Base-by-base conservation (phyloP, 2,888 invertebrate genomes). In the Lepeophtheirus nordmannii region DNA sequence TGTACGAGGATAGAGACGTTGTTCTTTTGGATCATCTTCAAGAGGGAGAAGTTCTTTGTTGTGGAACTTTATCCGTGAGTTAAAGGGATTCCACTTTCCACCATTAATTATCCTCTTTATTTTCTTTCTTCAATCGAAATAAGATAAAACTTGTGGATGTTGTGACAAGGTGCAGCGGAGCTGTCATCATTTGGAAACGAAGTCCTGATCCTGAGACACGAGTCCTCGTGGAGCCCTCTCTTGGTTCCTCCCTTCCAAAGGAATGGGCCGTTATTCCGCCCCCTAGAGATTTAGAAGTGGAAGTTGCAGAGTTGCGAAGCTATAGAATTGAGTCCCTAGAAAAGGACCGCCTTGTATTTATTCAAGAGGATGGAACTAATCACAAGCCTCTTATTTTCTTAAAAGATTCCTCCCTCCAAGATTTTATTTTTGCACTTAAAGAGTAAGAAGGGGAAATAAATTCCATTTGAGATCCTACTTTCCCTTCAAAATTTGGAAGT, bases 341-440 rank as follows among this genome's bases (percentile, higher is more conserved):
- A 8, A 37, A 37, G n/a, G 37, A 61, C 5, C 61, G 39, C 5
- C 22, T 61, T 22, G 39, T 61, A 12, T 61, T 61, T 22, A 61
- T 61, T n/a, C 61, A 30, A 37, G n/a, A 37, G 7, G 64, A 64
- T 11, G 64, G 64, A 40, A 64, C 64, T 1, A 56, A n/a, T 9
- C 64, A 64, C 30, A 40, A 40, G 41, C 41, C 64, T 17, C 30
- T 64, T 12, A 57, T 64, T 22, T 64, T 64, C 30, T 30, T 64
- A 10, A 53, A 64, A 11, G 64, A 64, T 22, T 58, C 23, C 1
- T 22, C 20, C 58, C 58, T 22, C 14, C 58, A 20, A 14, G 23
- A 58, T 14, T 58, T 58, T 58, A 58, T 20, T 58, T 58, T 22
- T 22, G 58, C 14, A 14, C 23, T 58, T 22, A 20, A 22, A 22